Conservation (phyloP, 2,113 vertebrate genomes). For the Lepus americanus region DNA sequence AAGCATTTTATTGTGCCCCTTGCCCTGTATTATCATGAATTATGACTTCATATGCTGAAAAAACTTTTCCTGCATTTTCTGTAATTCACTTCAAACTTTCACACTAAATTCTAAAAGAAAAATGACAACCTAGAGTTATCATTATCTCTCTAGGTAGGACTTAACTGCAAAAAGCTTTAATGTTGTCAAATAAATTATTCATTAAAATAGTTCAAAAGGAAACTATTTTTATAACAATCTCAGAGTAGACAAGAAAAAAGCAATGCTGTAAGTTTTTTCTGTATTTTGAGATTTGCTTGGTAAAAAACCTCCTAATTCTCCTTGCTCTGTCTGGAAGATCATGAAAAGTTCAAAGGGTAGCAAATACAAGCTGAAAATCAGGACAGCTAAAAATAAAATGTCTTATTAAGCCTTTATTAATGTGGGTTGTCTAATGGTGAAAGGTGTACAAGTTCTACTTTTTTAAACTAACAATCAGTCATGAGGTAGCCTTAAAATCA, state of each 20-base stretch:
- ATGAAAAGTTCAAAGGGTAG: neutral
- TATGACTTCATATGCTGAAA: neutral
- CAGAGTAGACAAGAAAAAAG: neutral
- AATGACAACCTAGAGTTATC: neutral
- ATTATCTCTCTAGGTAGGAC: neutral
- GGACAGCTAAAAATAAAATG: neutral
- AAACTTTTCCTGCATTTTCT: neutral
- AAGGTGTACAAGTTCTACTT: neutral
- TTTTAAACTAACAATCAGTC: neutral
- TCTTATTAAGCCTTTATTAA: neutral
- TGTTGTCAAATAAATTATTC: slow-evolving; percentile 10
- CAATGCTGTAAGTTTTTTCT: neutral
- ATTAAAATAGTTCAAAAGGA: neutral
- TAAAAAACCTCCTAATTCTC: neutral
- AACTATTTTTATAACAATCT: neutral
- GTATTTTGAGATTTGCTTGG: neutral
- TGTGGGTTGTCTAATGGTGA: neutral
- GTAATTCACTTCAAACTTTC: neutral
- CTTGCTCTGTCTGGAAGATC: neutral
- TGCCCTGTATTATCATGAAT: neutral
- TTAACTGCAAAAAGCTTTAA: slow-evolving; percentile 22
- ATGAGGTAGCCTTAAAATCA: neutral
- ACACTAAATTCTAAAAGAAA: neutral
- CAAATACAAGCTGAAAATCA: neutral
- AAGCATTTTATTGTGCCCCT: neutral